phyloP scores from a whole-genome alignment of 2,888 invertebrate species.

The Ganaspis brasiliensis region DNA sequence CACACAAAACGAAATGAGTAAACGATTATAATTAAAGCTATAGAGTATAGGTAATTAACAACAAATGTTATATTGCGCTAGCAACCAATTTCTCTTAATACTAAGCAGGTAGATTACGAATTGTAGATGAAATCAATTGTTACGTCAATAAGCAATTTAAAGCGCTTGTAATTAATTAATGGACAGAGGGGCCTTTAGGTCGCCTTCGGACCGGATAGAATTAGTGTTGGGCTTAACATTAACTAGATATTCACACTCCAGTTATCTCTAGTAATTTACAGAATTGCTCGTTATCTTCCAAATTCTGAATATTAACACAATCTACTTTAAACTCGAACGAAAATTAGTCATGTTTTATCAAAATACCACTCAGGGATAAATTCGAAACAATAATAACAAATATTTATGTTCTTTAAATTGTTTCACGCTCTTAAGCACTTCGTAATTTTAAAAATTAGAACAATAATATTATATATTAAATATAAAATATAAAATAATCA shows the following conservation, averaged over 20 bases:
- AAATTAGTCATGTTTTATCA: too few relatives aligned
- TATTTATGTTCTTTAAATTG: too few relatives aligned
- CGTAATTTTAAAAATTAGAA: too few relatives aligned
- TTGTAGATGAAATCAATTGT: conserved; percentile 10
- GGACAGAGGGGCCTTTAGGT: neutral
- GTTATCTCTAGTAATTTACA: neutral
- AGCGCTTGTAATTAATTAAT: neutral
- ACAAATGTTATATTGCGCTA: neutral
- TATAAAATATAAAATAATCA: too few relatives aligned
- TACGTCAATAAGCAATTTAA: conserved; percentile 1
- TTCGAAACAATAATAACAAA: too few relatives aligned
- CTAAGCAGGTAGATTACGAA: neutral
- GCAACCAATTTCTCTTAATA: neutral
- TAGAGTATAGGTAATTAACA: neutral
- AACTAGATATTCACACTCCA: conserved; percentile 12
- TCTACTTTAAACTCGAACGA: too few relatives aligned
- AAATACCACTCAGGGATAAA: too few relatives aligned
- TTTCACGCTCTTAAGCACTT: too few relatives aligned
- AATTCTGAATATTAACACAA: neutral
- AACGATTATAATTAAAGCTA: neutral
- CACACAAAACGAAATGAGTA: too few relatives aligned
- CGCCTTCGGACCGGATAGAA: conserved; percentile 8
- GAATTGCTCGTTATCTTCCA: neutral
- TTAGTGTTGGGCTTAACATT: conserved; percentile 18
- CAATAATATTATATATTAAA: too few relatives aligned